Evolutionary conservation across 2,797 vertebrate genomes (phyloP).

Genomic region (Brotula barbata): DNA sequence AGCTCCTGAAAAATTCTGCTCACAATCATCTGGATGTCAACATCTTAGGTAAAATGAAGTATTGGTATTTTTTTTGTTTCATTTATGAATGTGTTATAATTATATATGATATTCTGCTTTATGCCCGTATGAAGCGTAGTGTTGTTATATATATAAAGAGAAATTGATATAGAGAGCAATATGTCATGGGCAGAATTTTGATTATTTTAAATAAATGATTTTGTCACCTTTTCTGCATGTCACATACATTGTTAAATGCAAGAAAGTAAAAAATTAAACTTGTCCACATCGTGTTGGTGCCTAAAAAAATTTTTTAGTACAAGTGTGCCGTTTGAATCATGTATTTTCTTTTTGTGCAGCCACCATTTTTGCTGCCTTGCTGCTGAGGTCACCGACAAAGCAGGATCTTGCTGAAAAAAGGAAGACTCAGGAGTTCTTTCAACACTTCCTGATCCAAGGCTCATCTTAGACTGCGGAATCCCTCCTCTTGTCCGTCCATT

Average conservation of each 20-base stretch:
- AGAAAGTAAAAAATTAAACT: background rate
- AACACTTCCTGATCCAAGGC: constrained; percentile 82
- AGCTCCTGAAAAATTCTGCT: constrained; percentile 87
- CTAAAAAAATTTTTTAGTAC: background rate
- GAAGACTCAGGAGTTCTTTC: constrained; percentile 91
- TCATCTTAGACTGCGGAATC: constrained; percentile 50
- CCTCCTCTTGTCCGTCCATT: constrained; percentile 9
- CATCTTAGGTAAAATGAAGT: constrained; percentile 82
- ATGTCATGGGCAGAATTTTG: too few relatives aligned
- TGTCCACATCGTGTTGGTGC: background rate
- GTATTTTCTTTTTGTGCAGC: constrained; percentile 64
- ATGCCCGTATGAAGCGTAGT: too few relatives aligned
- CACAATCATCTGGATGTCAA: constrained; percentile 89
- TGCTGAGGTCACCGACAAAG: constrained; percentile 81
- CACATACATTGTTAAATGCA: background rate
- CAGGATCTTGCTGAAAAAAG: constrained; percentile 85
- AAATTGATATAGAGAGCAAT: background rate
- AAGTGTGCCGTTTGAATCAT: constrained; percentile 4
- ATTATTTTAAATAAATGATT: background rate
- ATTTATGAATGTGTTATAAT: constrained; percentile 18
- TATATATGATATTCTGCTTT: constrained; percentile 2
- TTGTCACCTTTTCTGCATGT: background rate
- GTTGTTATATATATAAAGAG: constrained; percentile 7
- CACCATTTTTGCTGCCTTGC: constrained; percentile 88
- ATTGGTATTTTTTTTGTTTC: constrained; percentile 3